Evolutionary conservation across 2,797 vertebrate genomes (phyloP), one percentile per base, ranked within the genome.

Genomic region (Acanthurus lineatus): DNA sequence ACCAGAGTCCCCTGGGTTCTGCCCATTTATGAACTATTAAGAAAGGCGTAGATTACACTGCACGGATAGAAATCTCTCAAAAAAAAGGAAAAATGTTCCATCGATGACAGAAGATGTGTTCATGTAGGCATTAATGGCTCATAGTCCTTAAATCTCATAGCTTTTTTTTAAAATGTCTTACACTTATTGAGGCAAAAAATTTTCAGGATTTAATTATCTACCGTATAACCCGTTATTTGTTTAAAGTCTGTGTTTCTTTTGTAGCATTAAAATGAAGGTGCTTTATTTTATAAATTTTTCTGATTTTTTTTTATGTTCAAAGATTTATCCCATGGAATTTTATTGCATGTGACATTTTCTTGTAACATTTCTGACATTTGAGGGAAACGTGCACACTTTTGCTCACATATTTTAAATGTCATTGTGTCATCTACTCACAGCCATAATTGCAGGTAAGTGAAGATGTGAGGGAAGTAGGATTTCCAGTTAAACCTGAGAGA

Each of bases 291-390:
- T 32, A 1, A 54, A 42, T 38, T 69, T 75, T 51, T 35, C 40
- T 1, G 40, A 42, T 42, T 54, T 48, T 69, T 8, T 60, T 68
- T 65, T 9, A 60, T 28, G 45, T 42, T 82, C 66, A 80, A 64
- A 40, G 32, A 79, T 77, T 38, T 58, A 51, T 77, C 71, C 35
- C 58, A 2, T 12, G 40, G 51, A 84, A 67, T 82, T 77, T 45
- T 71, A 78, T 11, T 59, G 54, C 69, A 73, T 74, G 79, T 60
- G 63, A 25, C 66, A 63, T 87, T 86, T 86, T 69, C 77, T 80
- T 76, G 22, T 54, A 60, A 83, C 77, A 65, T 70, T 84, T 69
- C 52, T 92, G 90, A 88, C 89, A 93, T 93, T 92, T 92, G 22
- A 68, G 57, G 67, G 52, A 83, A 86, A 91, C 49, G 20, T 65